Percentiles rank a stretch among this genome's conserved stretches.
These are phyloP conservation scores for Cisticola juncidis DNA, from an alignment of 2,113 vertebrate genomes.

Conservation along the genomic window DNA sequence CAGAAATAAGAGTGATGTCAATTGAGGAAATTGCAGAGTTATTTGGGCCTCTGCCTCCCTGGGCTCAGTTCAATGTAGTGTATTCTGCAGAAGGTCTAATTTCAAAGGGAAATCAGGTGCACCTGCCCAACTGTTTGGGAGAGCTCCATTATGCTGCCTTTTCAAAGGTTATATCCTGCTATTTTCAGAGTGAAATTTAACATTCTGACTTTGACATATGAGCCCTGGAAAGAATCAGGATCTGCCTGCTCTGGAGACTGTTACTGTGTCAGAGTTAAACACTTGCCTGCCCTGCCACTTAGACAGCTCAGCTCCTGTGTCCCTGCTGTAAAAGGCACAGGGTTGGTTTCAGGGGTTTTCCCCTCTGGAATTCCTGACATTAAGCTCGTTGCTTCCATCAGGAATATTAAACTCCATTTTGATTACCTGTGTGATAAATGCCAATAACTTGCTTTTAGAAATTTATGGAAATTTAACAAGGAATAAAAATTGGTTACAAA, in stretches of 20 bases:
- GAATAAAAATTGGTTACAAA: too few relatives aligned
- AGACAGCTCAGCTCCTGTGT: background rate
- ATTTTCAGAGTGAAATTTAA: constrained; percentile 39
- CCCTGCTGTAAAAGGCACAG: background rate
- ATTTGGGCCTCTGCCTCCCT: background rate
- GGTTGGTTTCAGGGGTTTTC: background rate
- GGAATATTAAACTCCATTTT: background rate
- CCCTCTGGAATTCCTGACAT: background rate
- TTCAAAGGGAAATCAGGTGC: constrained; percentile 4
- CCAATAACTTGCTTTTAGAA: too few relatives aligned
- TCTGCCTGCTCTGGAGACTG: background rate
- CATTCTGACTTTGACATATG: constrained; percentile 14
- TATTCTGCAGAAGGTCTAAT: background rate
- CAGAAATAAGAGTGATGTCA: background rate
- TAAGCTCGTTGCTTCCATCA: background rate
- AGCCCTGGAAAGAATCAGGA: background rate
- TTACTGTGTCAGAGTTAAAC: background rate
- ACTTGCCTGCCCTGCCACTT: background rate
- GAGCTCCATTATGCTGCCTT: background rate
- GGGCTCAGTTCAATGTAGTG: background rate
- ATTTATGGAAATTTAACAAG: too few relatives aligned
- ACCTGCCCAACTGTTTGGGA: background rate
- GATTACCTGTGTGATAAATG: too few relatives aligned
- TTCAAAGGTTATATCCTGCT: constrained; percentile 26
- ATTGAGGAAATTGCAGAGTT: background rate